Base-by-base conservation (phyloP, 2,888 invertebrate species). In the Tipula confusa region DNA sequence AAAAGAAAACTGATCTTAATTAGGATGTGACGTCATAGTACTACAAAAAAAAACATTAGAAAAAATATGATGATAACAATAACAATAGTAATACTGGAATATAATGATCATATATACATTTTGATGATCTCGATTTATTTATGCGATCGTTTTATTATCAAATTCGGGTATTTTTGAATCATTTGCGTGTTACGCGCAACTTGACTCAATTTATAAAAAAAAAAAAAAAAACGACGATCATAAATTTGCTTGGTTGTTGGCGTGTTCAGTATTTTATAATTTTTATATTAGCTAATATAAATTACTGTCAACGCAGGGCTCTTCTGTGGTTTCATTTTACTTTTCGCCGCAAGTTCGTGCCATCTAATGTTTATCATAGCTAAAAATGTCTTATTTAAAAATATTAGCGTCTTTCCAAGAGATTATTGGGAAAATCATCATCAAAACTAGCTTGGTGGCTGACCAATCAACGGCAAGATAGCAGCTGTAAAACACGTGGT, bases 1-100 rank as follows among this genome's bases (percentile, higher is more conserved):
- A 80, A 80, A 80, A 80, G 29, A 80, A 80, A 80, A 80, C 31
- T 64, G 64, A 80, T 80, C n/a, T 80, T 80, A 82, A 82, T 82
- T 36, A 82, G 82, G 82, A 82, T 82, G 36, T 82, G 82, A 82
- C 82, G 82, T 82, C 82, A 82, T 36, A 11, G 24, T 64, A 43
- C 18, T 64, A 64, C 43, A 43, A 43, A 43, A 43, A 3, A 33
- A 33, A 33, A 33, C 33, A 33, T 6, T 2, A 33, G 6, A 33
- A 6, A 33, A 43, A 43, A 43, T 43, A 15, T 43, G 11, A 64
- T 64, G 24, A 48, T 48, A 43, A 43, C 15, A 43, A 43, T 43
- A 43, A 43, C 15, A 48, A 64, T 64, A 64, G 24, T 64, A 64
- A 24, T 64, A 64, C 18, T n/a, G n/a, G 7, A 64, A 64, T 64